Conservation (phyloP, 2,888 invertebrate genomes). For the Halocaridina rubra region DNA sequence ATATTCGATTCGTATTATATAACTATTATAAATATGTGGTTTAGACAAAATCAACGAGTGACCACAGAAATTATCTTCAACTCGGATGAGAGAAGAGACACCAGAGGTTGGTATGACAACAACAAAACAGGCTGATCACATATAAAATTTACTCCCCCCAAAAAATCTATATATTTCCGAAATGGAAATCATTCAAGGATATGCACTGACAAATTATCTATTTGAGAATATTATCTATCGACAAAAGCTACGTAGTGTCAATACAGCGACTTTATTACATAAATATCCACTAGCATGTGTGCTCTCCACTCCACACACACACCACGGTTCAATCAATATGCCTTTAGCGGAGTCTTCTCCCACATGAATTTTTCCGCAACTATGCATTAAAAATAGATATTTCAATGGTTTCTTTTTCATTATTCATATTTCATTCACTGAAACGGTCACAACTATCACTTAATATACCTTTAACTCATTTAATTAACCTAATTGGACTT, state of each 20-base stretch:
- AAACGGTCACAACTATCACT: neutral
- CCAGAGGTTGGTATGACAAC: slow-evolving; percentile 32
- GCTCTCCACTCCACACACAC: neutral
- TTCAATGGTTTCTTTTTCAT: neutral
- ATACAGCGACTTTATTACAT: slow-evolving; percentile 9
- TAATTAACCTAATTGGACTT: neutral
- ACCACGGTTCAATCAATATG: slow-evolving; percentile 35
- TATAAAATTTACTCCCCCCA: slow-evolving; percentile 21
- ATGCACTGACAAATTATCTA: no score
- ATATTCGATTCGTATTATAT: neutral
- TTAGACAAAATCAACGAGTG: neutral
- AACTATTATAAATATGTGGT: neutral
- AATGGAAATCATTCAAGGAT: neutral
- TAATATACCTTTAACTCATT: neutral
- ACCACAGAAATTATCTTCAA: no score
- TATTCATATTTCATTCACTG: neutral
- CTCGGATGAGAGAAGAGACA: neutral
- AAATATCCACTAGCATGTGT: slow-evolving; percentile 10
- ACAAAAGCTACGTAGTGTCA: no score
- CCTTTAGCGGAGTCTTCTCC: slow-evolving; percentile 5
- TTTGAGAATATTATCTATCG: no score
- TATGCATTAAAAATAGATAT: slow-evolving; percentile 13
- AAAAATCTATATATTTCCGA: slow-evolving; percentile 20
- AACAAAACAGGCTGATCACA: slow-evolving; percentile 49
- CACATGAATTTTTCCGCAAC: slow-evolving; percentile 34